Evolutionary conservation across 2,113 vertebrate species (phyloP).

Genomic region (Crotalus viridis): DNA sequence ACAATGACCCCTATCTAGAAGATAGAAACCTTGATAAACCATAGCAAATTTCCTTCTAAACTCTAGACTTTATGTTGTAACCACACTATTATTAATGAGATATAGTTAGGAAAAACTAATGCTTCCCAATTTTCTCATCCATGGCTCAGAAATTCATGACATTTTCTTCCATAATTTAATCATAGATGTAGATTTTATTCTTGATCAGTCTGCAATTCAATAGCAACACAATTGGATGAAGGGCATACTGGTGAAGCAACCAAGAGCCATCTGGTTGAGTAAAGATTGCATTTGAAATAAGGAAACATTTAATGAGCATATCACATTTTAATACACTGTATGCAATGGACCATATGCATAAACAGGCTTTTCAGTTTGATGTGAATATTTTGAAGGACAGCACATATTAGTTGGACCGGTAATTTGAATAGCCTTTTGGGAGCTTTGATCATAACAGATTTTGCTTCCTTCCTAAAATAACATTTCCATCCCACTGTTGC

Average conservation of each 20-base stretch:
- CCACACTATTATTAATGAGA: background rate
- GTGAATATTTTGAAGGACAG: slow-evolving; percentile 10
- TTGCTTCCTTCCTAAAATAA: slow-evolving; percentile 13
- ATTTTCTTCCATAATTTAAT: background rate
- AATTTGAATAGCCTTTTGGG: slow-evolving; percentile 8
- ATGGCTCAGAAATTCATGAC: background rate
- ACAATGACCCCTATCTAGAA: background rate
- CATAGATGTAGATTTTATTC: background rate
- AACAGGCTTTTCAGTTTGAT: slow-evolving; percentile 16
- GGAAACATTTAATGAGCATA: slow-evolving; percentile 29
- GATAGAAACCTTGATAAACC: background rate
- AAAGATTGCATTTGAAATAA: slow-evolving; percentile 29
- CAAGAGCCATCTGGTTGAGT: background rate
- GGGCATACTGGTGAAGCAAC: background rate
- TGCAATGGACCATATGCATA: background rate
- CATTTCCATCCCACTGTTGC: background rate
- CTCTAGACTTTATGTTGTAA: background rate
- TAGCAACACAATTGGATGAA: background rate
- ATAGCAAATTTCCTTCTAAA: background rate
- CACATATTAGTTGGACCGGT: background rate
- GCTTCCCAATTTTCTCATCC: background rate
- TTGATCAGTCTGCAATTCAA: background rate
- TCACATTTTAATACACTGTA: slow-evolving; percentile 33
- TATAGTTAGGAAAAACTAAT: background rate
- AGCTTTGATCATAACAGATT: slow-evolving; percentile 31